Percentiles rank a stretch among this genome's conserved stretches.
These are phyloP conservation scores for Linyphia triangularis DNA, from an alignment of 2,888 invertebrate genomes.

Conservation along the genomic window DNA sequence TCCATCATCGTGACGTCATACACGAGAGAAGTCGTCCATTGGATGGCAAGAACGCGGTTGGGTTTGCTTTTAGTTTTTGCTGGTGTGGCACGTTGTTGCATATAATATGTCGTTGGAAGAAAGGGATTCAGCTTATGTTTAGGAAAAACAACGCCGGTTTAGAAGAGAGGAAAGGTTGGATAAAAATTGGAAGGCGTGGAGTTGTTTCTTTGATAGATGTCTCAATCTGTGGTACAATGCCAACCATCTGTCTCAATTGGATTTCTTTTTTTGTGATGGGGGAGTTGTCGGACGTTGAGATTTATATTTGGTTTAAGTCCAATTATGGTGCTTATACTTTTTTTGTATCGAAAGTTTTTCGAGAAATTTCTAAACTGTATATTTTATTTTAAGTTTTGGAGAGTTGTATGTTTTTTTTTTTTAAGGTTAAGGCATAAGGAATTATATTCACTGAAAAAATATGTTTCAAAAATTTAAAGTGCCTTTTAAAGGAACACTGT, in stretches of 20 bases:
- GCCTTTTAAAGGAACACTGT: too few species aligned
- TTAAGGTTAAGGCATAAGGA: too few species aligned
- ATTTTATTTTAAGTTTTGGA: too few species aligned
- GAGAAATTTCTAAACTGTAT: too few species aligned
- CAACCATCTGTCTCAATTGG: slow-evolving; percentile 15
- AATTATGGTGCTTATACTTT: too few species aligned
- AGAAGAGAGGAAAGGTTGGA: slow-evolving; percentile 3
- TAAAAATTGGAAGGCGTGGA: slow-evolving; percentile 33
- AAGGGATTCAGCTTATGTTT: background rate
- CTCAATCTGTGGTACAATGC: slow-evolving; percentile 27
- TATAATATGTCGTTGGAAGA: background rate
- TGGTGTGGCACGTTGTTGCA: background rate
- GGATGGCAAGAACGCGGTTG: background rate
- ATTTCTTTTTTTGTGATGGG: background rate
- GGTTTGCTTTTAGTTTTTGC: background rate
- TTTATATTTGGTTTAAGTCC: background rate
- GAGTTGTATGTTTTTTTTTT: too few species aligned
- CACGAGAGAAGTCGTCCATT: background rate
- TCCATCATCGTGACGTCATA: slow-evolving; percentile 51
- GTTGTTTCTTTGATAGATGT: slow-evolving; percentile 26
- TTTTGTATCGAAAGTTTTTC: too few species aligned
- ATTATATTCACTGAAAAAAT: too few species aligned
- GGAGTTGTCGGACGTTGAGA: background rate
- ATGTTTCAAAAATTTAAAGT: too few species aligned
- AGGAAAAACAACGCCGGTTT: background rate